Evolutionary conservation across 2,888 invertebrate species (phyloP).

Genomic region (Alitta virens): DNA sequence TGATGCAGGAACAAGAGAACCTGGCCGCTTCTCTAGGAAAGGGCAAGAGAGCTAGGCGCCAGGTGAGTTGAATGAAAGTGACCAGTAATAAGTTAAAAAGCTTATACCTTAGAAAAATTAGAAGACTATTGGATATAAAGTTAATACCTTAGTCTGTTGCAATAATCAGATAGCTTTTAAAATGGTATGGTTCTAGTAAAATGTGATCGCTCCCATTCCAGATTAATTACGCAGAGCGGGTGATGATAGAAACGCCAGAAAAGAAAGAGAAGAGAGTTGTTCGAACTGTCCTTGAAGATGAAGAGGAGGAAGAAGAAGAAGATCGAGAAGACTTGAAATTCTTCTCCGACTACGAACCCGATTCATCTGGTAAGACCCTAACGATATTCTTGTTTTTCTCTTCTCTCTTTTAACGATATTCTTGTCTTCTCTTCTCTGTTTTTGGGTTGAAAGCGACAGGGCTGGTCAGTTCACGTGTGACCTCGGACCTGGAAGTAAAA

Average conservation of each 20-base stretch:
- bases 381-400: no score
- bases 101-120: neutral
- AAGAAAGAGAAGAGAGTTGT: conserved; percentile 1
- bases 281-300: neutral
- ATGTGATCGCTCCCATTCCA: neutral
- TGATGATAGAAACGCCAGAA: neutral
- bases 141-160: neutral
- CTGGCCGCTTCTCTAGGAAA: conserved; percentile 31
- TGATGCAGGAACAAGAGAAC: conserved; percentile 26
- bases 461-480: no score
- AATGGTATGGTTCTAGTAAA: no score
- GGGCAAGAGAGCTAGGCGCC: conserved; percentile 31
- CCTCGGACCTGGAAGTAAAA: no score
- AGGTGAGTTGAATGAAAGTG: conserved; percentile 16
- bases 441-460: no score
- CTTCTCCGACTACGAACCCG: conserved; percentile 8
- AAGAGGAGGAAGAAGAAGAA: conserved; percentile 12
- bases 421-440: no score
- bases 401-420: neutral
- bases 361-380: neutral
- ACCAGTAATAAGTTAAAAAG: neutral
- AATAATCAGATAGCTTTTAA: no score
- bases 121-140: neutral
- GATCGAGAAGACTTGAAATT: conserved; percentile 8
- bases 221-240: conserved; percentile 10